Evolutionary conservation across 2,113 vertebrate genomes (phyloP).

Genomic region (Erythrocercus mccallii): DNA sequence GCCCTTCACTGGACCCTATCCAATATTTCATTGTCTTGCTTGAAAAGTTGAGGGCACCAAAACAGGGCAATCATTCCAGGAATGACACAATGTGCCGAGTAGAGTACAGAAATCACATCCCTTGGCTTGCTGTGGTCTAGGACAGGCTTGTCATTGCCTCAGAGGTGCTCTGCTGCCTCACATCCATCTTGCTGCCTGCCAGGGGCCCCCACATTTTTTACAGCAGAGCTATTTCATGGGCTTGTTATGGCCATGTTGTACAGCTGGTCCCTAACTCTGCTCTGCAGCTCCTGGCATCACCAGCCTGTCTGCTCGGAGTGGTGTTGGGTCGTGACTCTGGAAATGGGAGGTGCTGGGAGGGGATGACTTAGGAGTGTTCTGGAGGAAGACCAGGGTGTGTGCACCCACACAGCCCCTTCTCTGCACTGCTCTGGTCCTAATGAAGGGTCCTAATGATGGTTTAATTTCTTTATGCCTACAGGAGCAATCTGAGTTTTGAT

Average conservation of each 20-base stretch:
- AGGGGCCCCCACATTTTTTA: background rate
- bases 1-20: background rate
- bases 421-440: background rate
- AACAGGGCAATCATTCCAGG: background rate
- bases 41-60: background rate
- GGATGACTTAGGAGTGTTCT: background rate
- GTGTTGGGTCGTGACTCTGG: background rate
- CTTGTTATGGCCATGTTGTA: background rate
- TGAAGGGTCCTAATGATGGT: background rate
- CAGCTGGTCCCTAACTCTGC: background rate
- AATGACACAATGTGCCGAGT: fast-evolving
- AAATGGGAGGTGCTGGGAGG: background rate
- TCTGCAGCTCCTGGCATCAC: background rate
- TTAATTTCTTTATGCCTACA: background rate
- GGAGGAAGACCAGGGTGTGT: background rate
- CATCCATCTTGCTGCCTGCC: background rate
- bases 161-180: background rate
- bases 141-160: background rate
- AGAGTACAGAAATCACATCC: background rate
- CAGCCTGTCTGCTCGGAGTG: background rate
- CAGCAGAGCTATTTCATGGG: background rate
- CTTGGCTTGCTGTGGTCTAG: background rate
- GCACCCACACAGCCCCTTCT: background rate
- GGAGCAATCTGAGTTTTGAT: background rate
- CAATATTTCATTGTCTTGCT: background rate